Evolutionary conservation across 2,888 invertebrate genomes (phyloP).

Genomic region (Cephus pygmeus): DNA sequence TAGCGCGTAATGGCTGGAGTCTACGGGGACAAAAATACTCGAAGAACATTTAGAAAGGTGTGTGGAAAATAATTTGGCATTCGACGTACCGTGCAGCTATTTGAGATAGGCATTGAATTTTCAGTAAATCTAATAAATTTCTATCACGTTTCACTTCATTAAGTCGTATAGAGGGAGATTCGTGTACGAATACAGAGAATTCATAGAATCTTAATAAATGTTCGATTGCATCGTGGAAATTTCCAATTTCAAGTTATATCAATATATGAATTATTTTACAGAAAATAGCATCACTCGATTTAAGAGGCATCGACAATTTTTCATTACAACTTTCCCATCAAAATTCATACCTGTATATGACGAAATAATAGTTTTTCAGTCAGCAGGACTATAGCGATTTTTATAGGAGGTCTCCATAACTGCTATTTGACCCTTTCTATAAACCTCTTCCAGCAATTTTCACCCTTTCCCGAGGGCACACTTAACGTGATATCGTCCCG

Average conservation of each 20-base stretch:
- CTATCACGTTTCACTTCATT: not conserved
- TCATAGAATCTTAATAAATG: not conserved
- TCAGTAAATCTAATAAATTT: not conserved
- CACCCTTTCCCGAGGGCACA: not conserved
- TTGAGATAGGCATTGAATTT: not conserved
- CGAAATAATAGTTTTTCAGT: not conserved
- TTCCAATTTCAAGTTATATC: not conserved
- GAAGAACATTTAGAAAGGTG: not conserved
- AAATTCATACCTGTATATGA: not conserved
- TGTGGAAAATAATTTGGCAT: not conserved
- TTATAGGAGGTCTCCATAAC: not conserved
- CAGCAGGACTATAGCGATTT: not conserved
- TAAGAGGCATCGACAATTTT: not conserved
- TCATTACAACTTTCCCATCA: not conserved
- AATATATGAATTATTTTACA: not conserved
- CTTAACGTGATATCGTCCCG: not conserved
- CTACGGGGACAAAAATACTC: not conserved
- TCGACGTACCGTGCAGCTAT: not conserved
- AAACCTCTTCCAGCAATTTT: not conserved
- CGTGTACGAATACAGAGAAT: not conserved
- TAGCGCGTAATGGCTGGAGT: not conserved
- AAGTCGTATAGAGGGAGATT: not conserved
- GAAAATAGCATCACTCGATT: not conserved
- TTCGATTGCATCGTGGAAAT: not conserved
- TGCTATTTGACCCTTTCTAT: not conserved